phyloP scores from a whole-genome alignment of 92 coral and sea anemone genomes.

The Galaxea fascicularis region DNA sequence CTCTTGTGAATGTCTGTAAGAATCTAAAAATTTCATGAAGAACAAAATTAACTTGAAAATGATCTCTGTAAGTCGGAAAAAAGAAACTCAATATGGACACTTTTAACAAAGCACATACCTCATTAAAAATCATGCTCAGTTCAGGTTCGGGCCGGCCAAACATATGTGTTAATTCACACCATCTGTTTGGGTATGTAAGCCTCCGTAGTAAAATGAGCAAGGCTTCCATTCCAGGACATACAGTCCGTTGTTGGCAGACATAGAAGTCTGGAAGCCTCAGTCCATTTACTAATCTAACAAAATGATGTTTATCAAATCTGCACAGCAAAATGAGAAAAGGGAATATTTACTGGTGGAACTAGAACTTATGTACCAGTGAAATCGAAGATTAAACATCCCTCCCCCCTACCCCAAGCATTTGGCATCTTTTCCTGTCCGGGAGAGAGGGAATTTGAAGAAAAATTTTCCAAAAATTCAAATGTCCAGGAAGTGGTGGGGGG shows the following conservation, averaged over 20 bases:
- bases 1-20: conserved; percentile 37
- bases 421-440: too few species aligned
- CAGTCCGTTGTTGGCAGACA: conserved; percentile 29
- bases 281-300: conserved; percentile 16
- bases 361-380: too few species aligned
- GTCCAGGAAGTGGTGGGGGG: too few species aligned
- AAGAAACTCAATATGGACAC: neutral
- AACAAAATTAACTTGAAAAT: conserved; percentile 3
- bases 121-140: conserved; percentile 32
- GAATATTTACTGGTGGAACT: conserved; percentile 13
- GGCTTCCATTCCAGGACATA: conserved; percentile 29
- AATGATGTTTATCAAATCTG: conserved; percentile 9
- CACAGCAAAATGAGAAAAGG: conserved; percentile 3
- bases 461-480: too few species aligned
- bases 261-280: conserved; percentile 36
- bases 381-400: too few species aligned
- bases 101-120: conserved; percentile 14
- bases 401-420: too few species aligned
- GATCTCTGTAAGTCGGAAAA: conserved; percentile 6
- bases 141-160: conserved; percentile 38
- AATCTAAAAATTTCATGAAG: conserved; percentile 39
- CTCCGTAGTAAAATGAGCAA: conserved; percentile 17
- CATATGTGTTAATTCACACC: conserved; percentile 39
- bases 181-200: conserved; percentile 48
- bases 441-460: too few species aligned